Conservation (phyloP, 2,797 vertebrate genomes). For the Lindbergichthys nudifrons region DNA sequence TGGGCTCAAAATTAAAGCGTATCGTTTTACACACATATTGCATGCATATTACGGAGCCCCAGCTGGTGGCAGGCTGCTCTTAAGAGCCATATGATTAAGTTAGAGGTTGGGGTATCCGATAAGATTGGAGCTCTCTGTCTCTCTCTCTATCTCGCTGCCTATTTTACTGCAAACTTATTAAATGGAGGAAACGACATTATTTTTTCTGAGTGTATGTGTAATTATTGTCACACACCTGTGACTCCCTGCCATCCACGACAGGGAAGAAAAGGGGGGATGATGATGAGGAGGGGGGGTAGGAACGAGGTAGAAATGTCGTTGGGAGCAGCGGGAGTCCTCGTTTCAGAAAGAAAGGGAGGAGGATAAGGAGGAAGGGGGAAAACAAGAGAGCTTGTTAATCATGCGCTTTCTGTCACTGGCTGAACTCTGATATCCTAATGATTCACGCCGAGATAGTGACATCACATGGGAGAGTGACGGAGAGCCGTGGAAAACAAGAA, state of each 20-base stretch:
- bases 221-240: constrained; percentile 99
- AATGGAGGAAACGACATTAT: constrained; percentile 96
- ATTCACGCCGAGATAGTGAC: constrained; percentile 81
- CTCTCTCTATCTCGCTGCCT: constrained; percentile 85
- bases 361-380: constrained; percentile 76
- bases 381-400: constrained; percentile 85
- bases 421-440: constrained; percentile 85
- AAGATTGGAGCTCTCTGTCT: constrained; percentile 89
- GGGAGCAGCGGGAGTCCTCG: constrained; percentile 84
- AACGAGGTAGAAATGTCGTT: constrained; percentile 77
- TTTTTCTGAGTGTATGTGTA: constrained; percentile 93
- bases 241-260: constrained; percentile 87
- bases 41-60: constrained; percentile 98
- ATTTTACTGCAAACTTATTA: constrained; percentile 99
- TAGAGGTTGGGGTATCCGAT: constrained; percentile 96
- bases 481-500: constrained; percentile 41
- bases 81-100: constrained; percentile 99
- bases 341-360: constrained; percentile 76
- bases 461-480: constrained; percentile 73
- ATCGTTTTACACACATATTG: constrained; percentile 99
- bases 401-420: constrained; percentile 84
- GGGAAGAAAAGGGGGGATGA: constrained; percentile 75
- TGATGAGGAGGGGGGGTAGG: constrained; percentile 54
- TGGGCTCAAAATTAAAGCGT: constrained; percentile 97
- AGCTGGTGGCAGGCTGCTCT: constrained; percentile 97